These are phyloP conservation scores for Todus mexicanus DNA, from an alignment of 2,797 vertebrate genomes.

Conservation along the genomic window DNA sequence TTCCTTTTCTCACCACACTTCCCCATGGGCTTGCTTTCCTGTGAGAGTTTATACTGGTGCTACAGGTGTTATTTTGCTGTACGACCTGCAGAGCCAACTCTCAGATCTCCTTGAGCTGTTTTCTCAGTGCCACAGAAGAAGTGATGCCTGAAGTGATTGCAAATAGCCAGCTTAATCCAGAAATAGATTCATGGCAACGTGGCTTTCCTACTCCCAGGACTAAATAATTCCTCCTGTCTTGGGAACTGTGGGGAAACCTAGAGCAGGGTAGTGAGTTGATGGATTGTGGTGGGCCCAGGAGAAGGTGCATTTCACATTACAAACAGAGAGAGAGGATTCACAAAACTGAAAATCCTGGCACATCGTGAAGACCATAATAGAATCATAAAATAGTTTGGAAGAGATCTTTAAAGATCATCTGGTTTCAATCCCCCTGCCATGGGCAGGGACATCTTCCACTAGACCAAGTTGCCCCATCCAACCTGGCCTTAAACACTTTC, in stretches of 20 bases:
- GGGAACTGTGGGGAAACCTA: background rate
- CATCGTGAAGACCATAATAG: background rate
- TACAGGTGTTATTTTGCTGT: background rate
- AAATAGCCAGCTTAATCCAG: background rate
- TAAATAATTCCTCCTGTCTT: background rate
- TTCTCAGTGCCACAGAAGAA: background rate
- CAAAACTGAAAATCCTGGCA: background rate
- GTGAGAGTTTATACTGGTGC: background rate
- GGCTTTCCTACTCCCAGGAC: background rate
- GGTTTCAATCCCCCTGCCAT: background rate
- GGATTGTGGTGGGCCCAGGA: background rate
- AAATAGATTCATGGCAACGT: background rate
- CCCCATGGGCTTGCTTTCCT: background rate
- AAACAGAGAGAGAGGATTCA: background rate
- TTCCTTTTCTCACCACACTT: background rate
- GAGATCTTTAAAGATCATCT: background rate
- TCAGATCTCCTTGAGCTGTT: background rate
- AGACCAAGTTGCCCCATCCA: background rate
- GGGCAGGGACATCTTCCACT: background rate
- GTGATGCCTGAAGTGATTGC: background rate
- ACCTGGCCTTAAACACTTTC: background rate
- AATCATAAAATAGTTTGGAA: background rate
- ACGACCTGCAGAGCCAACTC: background rate
- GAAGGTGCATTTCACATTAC: background rate
- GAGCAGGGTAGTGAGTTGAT: background rate